Percentiles rank a stretch among this genome's conserved stretches.
Evolutionary conservation across 1,140 invertebrate species (phyloP).

Genomic region (Habropoda laboriosa): DNA sequence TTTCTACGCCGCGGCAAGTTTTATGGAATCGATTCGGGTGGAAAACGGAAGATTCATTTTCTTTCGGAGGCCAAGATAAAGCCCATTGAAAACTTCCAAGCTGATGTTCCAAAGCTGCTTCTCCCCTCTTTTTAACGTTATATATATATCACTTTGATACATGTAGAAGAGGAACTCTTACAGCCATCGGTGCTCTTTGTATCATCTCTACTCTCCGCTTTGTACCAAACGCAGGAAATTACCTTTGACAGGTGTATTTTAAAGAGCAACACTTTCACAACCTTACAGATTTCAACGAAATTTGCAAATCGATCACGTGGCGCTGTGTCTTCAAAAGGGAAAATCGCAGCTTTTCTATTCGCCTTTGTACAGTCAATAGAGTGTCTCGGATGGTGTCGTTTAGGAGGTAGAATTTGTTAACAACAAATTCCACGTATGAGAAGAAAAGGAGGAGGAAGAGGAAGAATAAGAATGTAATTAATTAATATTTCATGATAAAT

Average conservation of each 20-base stretch:
- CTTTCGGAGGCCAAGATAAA: neutral
- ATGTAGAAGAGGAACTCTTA: neutral
- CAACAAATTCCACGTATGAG: too few relatives aligned
- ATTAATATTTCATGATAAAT: too few relatives aligned
- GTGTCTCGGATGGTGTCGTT: too few relatives aligned
- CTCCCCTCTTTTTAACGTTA: slow-evolving; percentile 7
- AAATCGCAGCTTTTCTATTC: too few relatives aligned
- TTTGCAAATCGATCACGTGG: slow-evolving; percentile 8
- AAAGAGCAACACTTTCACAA: neutral
- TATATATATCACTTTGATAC: slow-evolving; percentile 18
- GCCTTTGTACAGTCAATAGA: too few relatives aligned
- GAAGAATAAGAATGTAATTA: too few relatives aligned
- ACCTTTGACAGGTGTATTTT: slow-evolving; percentile 11
- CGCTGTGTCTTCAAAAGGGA: too few relatives aligned
- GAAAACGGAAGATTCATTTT: slow-evolving; percentile 24
- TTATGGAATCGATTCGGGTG: slow-evolving; percentile 11
- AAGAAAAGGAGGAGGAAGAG: too few relatives aligned
- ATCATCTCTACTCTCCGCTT: neutral
- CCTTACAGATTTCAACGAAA: neutral
- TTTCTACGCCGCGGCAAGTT: neutral
- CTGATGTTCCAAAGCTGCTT: slow-evolving; percentile 26
- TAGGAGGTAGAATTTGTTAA: too few relatives aligned
- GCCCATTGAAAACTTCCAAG: neutral
- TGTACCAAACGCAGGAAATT: neutral
- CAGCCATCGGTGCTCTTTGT: neutral